These are phyloP conservation scores for Choreutis nemorana DNA, from an alignment of 2,888 invertebrate species.

Conservation along the genomic window DNA sequence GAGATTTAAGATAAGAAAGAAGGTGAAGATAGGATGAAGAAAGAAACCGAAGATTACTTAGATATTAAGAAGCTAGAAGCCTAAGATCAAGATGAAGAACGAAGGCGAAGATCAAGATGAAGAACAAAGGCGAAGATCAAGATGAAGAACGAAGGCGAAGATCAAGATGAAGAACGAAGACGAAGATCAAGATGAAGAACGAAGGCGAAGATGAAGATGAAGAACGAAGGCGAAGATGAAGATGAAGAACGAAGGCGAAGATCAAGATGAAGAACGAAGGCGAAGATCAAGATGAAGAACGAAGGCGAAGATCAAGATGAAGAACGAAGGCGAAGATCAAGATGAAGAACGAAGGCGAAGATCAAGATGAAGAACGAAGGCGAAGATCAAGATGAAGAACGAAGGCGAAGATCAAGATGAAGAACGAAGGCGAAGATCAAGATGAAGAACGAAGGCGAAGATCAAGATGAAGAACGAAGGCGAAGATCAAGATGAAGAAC, in stretches of 20 bases:
- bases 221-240: conserved; percentile 1
- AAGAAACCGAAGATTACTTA: not conserved
- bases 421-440: conserved; percentile 7
- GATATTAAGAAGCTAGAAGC: conserved; percentile 2
- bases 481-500: conserved; percentile 2
- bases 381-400: conserved; percentile 3
- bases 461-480: conserved; percentile 7
- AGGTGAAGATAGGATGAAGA: not conserved
- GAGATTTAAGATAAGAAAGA: not conserved
- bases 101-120: conserved; percentile 4
- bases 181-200: conserved; percentile 5
- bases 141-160: conserved; percentile 7
- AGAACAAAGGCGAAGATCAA: conserved; percentile 5
- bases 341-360: conserved; percentile 7
- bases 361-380: conserved; percentile 4
- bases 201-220: conserved; percentile 5
- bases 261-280: conserved; percentile 5
- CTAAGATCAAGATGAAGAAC: conserved; percentile 1
- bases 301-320: conserved; percentile 6
- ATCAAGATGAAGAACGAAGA: conserved; percentile 5
- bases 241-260: conserved; percentile 3
- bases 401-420: conserved; percentile 8
- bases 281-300: conserved; percentile 3
- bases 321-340: conserved; percentile 4
- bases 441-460: conserved; percentile 7